Evolutionary conservation across 2,888 invertebrate species (phyloP).

Genomic region (Metellina segmentata): DNA sequence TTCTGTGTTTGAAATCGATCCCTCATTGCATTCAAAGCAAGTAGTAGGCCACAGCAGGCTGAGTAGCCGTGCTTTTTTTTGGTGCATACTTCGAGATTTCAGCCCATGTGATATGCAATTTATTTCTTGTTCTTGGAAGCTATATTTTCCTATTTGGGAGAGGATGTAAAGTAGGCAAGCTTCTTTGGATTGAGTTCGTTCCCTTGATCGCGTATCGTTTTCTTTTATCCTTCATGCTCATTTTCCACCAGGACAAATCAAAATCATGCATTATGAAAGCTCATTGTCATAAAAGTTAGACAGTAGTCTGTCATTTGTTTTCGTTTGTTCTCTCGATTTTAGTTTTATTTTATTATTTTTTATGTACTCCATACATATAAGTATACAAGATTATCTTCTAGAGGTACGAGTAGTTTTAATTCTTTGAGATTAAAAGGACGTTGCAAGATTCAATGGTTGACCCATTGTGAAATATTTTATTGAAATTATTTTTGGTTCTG

Average conservation of each 20-base stretch:
- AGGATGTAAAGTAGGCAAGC: conserved; percentile 13
- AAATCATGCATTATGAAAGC: not conserved
- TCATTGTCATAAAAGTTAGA: not conserved
- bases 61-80: not conserved
- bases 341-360: not conserved
- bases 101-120: conserved; percentile 38
- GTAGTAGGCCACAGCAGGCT: not conserved
- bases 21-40: not conserved
- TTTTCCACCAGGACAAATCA: not conserved
- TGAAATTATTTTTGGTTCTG: not conserved
- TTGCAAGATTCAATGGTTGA: too few species aligned
- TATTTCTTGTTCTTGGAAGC: conserved; percentile 21
- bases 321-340: not conserved
- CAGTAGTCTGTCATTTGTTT: not conserved
- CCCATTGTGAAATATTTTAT: not conserved
- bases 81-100: conserved; percentile 16
- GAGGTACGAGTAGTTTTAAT: not conserved
- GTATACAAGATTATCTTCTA: not conserved
- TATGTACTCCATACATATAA: not conserved
- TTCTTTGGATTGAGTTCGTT: not conserved
- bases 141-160: conserved; percentile 35
- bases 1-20: not conserved
- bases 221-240: not conserved
- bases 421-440: not conserved
- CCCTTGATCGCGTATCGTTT: not conserved